A percentile compares a stretch with the other conserved stretches of the same genome.
These are phyloP conservation scores for Pachyuromys duprasi DNA, from an alignment of 2,797 vertebrate genomes.

Conservation along the genomic window DNA sequence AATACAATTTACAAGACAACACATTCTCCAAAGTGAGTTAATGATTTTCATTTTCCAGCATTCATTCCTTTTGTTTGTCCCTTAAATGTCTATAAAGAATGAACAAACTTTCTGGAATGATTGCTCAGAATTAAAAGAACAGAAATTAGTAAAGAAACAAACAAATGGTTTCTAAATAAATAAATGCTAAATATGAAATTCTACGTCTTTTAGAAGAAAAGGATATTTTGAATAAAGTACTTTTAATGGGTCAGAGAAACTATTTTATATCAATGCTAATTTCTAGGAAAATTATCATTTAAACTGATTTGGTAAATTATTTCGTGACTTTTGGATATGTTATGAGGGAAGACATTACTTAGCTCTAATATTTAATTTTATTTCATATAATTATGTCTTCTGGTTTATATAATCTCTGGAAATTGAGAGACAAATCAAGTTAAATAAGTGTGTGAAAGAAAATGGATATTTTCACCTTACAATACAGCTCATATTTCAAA, in stretches of 20 bases:
- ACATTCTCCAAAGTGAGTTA: slow-evolving; percentile 6
- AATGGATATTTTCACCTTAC: background rate
- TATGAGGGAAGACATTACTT: background rate
- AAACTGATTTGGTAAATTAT: background rate
- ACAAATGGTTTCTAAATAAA: background rate
- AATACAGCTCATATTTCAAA: background rate
- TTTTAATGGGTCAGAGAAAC: background rate
- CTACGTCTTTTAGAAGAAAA: background rate
- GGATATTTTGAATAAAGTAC: slow-evolving; percentile 14
- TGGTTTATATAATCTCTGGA: background rate
- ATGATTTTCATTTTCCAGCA: background rate
- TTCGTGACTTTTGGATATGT: background rate
- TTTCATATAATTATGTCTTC: background rate
- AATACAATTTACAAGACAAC: slow-evolving; percentile 21
- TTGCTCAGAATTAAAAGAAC: slow-evolving; percentile 44
- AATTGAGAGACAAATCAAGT: background rate
- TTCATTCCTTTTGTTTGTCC: background rate
- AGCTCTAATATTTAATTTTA: background rate
- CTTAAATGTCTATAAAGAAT: background rate
- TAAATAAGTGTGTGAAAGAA: background rate
- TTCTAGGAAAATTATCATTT: background rate
- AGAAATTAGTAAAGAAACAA: background rate
- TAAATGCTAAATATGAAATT: background rate
- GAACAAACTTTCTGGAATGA: background rate
- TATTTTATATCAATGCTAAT: background rate